Percentiles rank a stretch among this genome's conserved stretches.
phyloP scores from a whole-genome alignment of 2,888 invertebrate species.

The Trachelus tabidus region DNA sequence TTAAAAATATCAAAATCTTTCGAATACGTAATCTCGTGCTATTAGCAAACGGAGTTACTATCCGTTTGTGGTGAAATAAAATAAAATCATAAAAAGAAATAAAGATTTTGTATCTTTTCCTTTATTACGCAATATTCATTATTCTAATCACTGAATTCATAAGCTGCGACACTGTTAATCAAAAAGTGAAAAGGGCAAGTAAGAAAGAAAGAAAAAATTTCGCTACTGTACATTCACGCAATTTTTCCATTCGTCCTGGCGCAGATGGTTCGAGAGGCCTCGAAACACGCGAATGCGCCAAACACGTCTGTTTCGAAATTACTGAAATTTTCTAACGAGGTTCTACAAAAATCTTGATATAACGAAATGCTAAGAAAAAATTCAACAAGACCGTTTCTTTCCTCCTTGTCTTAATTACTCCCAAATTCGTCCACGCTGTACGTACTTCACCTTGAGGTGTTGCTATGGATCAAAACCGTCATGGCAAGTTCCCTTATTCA shows the following conservation, averaged over 20 bases:
- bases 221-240: neutral
- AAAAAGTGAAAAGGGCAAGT: neutral
- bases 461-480: conserved; percentile 16
- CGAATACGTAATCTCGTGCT: neutral
- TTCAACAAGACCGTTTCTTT: neutral
- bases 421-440: neutral
- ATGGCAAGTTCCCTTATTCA: neutral
- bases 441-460: conserved; percentile 44
- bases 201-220: neutral
- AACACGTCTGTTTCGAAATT: neutral
- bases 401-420: neutral
- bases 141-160: neutral
- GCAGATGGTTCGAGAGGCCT: neutral
- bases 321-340: neutral
- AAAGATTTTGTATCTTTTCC: neutral
- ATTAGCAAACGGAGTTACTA: neutral
- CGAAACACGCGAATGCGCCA: neutral
- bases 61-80: neutral
- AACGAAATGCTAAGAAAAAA: neutral
- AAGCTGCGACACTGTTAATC: neutral
- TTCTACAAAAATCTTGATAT: neutral
- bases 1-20: neutral
- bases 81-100: neutral
- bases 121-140: neutral
- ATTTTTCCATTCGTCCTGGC: neutral